These are phyloP conservation scores for Saccostrea echinata DNA, from an alignment of 1,140 invertebrate genomes.

Conservation along the genomic window DNA sequence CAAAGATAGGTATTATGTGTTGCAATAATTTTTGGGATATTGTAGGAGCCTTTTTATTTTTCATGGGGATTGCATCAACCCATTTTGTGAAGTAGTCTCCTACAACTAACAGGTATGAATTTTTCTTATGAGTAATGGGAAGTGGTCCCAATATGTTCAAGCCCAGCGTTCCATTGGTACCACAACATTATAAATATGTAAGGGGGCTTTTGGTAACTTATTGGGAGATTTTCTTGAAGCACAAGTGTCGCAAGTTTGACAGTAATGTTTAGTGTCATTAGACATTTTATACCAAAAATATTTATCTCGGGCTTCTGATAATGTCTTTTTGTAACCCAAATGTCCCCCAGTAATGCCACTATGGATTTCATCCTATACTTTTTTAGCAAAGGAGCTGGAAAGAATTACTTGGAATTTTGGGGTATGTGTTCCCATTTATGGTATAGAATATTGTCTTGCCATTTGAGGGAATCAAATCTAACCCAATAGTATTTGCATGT, in stretches of 20 bases:
- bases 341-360: conserved; percentile 44
- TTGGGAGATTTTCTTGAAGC: conserved; percentile 10
- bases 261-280: not conserved
- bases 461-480: not conserved
- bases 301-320: conserved; percentile 6
- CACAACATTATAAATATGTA: conserved; percentile 21
- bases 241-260: conserved; percentile 2
- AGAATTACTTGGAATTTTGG: not conserved
- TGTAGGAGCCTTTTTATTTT: no score
- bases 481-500: conserved; percentile 6
- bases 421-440: not conserved
- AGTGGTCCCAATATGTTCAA: conserved; percentile 12
- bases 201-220: not conserved
- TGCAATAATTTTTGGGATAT: no score
- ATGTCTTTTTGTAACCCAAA: conserved; percentile 52
- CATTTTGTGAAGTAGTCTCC: no score
- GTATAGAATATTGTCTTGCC: not conserved
- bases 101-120: conserved; percentile 38
- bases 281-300: conserved; percentile 51
- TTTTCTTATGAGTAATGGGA: not conserved
- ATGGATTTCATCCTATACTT: not conserved
- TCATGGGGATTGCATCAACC: no score
- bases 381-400: not conserved
- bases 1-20: no score
- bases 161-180: no score